Base-by-base conservation (phyloP, 2,888 invertebrate genomes). In the Dendrolimus pini region DNA sequence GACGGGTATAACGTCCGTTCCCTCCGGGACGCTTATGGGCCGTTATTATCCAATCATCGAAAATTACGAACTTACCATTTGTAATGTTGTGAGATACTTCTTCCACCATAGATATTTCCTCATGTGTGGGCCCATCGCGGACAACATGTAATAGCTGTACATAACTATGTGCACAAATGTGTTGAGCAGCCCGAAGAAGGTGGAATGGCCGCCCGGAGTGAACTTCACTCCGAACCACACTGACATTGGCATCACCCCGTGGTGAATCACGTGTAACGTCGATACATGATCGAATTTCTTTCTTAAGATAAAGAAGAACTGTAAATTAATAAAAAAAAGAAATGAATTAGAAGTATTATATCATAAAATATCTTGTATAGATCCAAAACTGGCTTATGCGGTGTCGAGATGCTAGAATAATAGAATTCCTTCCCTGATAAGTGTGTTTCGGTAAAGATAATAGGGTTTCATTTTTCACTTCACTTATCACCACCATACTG, bases 211-310 rank as follows among this genome's bases (percentile, higher is more conserved):
- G 79, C 98, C 97, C 92, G 98, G 97, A 41, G 97, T 97, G 91
- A 97, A 98, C 91, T 97, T 97, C 58, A 98, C 97, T 57, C 98
- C 98, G 82, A 98, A 97, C 98, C 98, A 98, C 63, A 98, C 98
- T 7, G 97, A 97, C 95, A 98, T 95, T 53, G 98, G 98, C 98
- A 98, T 98, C 75, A 97, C 95, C 66, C 98, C 98, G 85, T 98
- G 98, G 88, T 98, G 98, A 79, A 98, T 97, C 59, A 98, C 98
- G 89, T 98, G 98, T 55, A 98, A 93, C 9, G 96, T 96, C 60
- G 97, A 96, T 70, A 98, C 95, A 84, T 98, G 98, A 82, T 96
- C 94, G 80, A 95, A 95, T 92, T 98, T 98, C 93, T 98, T 98
- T 80, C 98, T 93, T 85, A 98, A 85, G 58, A 98, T 95, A 91